Base-by-base conservation (phyloP, 2,888 invertebrate species). In the Icerya purchasi region DNA sequence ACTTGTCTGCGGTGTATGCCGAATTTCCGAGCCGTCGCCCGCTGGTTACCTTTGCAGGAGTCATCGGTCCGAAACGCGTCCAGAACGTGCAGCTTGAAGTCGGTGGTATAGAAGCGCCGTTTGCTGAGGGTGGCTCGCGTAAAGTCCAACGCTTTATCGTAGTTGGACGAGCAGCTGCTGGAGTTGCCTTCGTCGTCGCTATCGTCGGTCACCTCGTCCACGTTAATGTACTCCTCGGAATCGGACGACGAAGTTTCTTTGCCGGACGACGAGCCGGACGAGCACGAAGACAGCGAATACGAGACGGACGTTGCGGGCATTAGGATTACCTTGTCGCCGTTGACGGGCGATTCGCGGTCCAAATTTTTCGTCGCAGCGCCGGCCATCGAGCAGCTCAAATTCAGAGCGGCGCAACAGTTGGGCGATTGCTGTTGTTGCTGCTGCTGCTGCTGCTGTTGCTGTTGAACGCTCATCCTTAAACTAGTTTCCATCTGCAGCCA, bases 401-500 rank as follows among this genome's bases (percentile, higher is more conserved):
- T 36, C 14, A 36, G 14, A 36, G 36, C 36, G 14, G 5, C 14
- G 14, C 36, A 8, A 8, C 5, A 5, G 36, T 36, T 36, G 14
- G 36, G 5, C 5, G 5, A 8, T 8, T 5, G 8, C 8, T 36
- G 5, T 8, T 5, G 14, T 5, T 36, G 5, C 5, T 5, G 8
- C 8, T 8, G 5, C 5, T 8, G 8, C 14, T 8, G 14, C 36
- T 5, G 36, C 19, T 51, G 52, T 54, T 62, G 66, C 63, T 66
- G 75, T 14, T 5, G 8, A 63, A 86, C 82, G 66, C 83, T 83
- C 62, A 82, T 84, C 67, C 87, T 78, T 64, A 89, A 73, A 70
- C 82, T 82, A 62, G 81, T 79, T 72, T 88, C 88, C 68, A 84
- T 86, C 73, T 89, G 89, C 65, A 90, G 74, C 89, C 89, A 90